phyloP scores from a whole-genome alignment of 2,797 vertebrate species.

The Alcedo atthis region DNA sequence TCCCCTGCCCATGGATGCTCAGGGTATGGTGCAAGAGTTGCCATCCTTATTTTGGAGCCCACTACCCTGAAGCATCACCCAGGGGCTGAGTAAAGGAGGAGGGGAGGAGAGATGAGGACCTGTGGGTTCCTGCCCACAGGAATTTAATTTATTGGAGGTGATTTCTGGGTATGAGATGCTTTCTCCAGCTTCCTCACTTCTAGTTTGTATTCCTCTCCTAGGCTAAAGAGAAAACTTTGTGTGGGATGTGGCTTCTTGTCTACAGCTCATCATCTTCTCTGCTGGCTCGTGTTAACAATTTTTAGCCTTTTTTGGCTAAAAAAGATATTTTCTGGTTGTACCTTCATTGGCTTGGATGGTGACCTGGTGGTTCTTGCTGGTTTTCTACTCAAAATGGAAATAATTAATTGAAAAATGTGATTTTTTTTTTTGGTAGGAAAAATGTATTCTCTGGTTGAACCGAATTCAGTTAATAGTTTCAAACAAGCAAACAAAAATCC shows the following conservation, averaged over 20 bases:
- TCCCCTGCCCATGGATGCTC: rapidly evolving
- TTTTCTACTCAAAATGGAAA: neutral
- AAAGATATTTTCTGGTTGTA: neutral
- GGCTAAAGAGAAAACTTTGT: neutral
- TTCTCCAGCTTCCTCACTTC: neutral
- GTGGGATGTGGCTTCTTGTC: neutral
- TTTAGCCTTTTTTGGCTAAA: neutral
- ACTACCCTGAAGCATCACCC: neutral
- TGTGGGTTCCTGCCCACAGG: neutral
- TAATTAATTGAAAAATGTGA: neutral
- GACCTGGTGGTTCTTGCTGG: neutral
- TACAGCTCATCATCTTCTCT: neutral
- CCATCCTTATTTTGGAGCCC: neutral
- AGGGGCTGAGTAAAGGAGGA: neutral
- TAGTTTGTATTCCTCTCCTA: neutral
- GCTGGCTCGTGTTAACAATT: neutral
- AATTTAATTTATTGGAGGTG: conserved; percentile 12
- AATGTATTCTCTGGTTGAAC: neutral
- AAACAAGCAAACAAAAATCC: neutral
- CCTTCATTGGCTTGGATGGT: neutral
- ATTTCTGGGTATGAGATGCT: neutral
- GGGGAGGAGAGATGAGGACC: neutral
- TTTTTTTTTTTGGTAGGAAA: neutral
- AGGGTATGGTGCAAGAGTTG: neutral
- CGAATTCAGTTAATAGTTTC: neutral